Conservation (phyloP, 2,113 vertebrate genomes). For the Tor tambroides region DNA sequence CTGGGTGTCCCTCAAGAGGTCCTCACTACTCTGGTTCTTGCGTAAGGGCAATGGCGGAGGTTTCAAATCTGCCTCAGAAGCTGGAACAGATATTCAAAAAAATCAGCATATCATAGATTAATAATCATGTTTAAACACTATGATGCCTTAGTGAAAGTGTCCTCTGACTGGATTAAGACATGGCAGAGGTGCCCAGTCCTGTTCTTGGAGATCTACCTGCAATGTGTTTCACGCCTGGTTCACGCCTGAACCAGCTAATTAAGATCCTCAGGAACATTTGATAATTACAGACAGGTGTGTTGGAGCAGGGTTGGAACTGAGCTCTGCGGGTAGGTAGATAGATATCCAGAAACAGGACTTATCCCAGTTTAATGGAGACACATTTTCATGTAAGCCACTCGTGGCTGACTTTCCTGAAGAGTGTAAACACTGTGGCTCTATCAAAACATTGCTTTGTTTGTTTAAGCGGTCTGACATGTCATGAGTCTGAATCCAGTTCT, state of each 20-base stretch:
- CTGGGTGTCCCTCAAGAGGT: conserved; percentile 83
- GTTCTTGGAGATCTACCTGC: too few relatives aligned
- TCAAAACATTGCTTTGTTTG: background rate
- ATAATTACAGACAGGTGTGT: background rate
- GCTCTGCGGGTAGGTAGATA: background rate
- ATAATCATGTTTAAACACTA: background rate
- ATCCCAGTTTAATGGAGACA: background rate
- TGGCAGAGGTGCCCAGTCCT: too few relatives aligned
- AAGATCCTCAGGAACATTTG: background rate
- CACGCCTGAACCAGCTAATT: background rate
- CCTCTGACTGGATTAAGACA: background rate
- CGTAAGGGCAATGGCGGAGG: conserved; percentile 73
- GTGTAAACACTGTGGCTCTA: background rate
- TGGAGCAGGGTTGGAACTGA: background rate
- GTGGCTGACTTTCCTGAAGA: background rate
- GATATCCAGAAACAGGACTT: background rate
- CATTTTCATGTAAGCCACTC: background rate
- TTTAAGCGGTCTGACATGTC: background rate
- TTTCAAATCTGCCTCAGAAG: conserved; percentile 77
- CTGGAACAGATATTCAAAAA: conserved; percentile 45
- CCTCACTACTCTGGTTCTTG: conserved; percentile 87
- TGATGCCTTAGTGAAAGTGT: background rate
- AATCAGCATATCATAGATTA: background rate
- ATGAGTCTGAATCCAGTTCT: background rate
- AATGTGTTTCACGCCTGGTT: too few relatives aligned